Percentiles rank a stretch among this genome's conserved stretches.
Conservation (phyloP, 35 echinoderm and acorn worm species). For the Ophiothrix spiculata region DNA sequence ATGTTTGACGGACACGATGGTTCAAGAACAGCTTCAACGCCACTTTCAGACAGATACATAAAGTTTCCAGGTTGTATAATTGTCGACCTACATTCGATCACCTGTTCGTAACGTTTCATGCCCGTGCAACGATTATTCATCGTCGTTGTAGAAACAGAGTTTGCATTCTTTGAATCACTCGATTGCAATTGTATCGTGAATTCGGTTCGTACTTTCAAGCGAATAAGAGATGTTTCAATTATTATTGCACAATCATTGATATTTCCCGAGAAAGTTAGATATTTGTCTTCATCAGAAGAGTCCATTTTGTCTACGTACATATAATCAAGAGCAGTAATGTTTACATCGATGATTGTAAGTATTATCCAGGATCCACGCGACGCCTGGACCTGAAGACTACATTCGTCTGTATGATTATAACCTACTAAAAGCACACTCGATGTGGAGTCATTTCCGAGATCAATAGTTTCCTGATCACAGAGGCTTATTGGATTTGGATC, state of each 20-base stretch:
- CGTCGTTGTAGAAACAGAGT: neutral
- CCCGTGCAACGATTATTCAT: neutral
- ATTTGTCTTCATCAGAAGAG: neutral
- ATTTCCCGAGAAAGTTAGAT: neutral
- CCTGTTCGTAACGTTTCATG: neutral
- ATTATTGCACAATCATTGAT: neutral
- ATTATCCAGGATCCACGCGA: neutral
- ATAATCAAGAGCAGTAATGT: neutral
- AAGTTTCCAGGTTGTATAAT: neutral
- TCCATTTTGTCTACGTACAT: neutral
- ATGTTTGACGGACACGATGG: neutral
- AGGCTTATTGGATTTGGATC: neutral
- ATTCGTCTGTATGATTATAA: neutral
- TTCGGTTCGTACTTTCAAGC: neutral
- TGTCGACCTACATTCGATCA: neutral
- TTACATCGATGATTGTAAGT: neutral
- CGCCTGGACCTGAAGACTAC: neutral
- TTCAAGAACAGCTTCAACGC: neutral
- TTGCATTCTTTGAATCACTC: neutral
- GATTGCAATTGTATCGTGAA: neutral
- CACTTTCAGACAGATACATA: neutral
- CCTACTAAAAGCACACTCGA: neutral
- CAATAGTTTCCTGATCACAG: neutral
- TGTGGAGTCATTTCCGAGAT: neutral
- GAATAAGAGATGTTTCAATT: neutral